These are phyloP conservation scores for Penelope pileata DNA, from an alignment of 2,113 vertebrate genomes.

Conservation along the genomic window DNA sequence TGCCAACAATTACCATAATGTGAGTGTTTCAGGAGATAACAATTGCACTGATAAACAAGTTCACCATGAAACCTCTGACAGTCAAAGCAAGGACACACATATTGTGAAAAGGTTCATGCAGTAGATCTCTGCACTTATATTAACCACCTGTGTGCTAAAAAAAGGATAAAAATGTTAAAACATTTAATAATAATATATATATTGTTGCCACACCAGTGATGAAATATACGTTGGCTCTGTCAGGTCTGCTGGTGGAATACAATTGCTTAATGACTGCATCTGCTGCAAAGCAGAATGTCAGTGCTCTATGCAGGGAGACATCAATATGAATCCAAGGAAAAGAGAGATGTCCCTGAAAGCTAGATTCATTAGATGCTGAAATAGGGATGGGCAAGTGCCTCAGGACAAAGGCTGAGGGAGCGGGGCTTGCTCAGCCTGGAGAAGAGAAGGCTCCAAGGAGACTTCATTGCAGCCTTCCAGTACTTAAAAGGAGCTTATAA, in stretches of 20 bases:
- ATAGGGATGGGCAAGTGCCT: background rate
- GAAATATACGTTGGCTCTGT: background rate
- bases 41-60: background rate
- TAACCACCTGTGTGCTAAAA: background rate
- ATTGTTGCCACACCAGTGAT: background rate
- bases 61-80: background rate
- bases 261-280: background rate
- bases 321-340: background rate
- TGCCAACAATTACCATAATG: background rate
- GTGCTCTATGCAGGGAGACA: background rate
- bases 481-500: background rate
- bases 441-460: background rate
- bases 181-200: background rate
- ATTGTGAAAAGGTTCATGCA: background rate
- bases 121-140: background rate
- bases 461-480: background rate
- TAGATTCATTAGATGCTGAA: background rate
- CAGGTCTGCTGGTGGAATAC: background rate
- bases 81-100: fast-evolving
- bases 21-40: background rate
- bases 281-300: background rate
- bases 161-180: background rate
- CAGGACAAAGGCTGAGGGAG: background rate
- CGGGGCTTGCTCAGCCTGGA: background rate
- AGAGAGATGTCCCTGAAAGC: background rate